phyloP scores from a whole-genome alignment of 2,113 vertebrate species.

The Pelecanus crispus region DNA sequence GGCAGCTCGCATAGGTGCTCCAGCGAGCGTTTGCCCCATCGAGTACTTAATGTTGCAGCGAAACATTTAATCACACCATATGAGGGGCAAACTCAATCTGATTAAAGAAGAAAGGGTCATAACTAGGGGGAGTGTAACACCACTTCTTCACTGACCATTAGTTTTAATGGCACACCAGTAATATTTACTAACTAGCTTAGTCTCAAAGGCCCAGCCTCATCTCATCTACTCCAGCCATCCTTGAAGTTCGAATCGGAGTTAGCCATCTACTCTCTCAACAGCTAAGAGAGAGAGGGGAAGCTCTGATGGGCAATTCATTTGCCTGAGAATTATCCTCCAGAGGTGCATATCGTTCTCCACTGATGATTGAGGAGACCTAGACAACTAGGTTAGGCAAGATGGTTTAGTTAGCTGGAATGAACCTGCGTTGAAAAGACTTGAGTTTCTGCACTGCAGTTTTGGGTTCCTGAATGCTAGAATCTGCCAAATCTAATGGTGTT shows the following conservation, averaged over 20 bases:
- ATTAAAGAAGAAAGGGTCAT: conserved; percentile 62
- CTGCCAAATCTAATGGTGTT: background rate
- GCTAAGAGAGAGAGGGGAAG: background rate
- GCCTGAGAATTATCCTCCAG: conserved; percentile 34
- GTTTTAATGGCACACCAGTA: conserved; percentile 40
- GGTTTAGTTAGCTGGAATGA: background rate
- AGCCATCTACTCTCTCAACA: conserved; percentile 8
- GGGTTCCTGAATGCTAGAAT: background rate
- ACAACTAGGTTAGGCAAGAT: conserved; percentile 36
- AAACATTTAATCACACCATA: conserved; percentile 66
- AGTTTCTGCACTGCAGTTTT: background rate
- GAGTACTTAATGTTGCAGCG: conserved; percentile 30
- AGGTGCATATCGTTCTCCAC: background rate
- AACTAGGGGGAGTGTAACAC: conserved; percentile 51
- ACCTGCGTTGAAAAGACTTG: background rate
- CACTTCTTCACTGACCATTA: conserved; percentile 66
- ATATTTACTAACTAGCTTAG: conserved; percentile 63
- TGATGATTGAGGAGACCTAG: background rate
- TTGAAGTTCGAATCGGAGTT: conserved; percentile 9
- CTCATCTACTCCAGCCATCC: conserved; percentile 59
- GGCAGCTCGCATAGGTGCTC: background rate
- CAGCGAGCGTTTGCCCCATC: conserved; percentile 28
- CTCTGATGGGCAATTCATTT: conserved; percentile 37
- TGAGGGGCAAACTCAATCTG: conserved; percentile 63
- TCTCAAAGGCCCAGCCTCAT: conserved; percentile 62